Evolutionary conservation across 2,888 invertebrate species (phyloP).

Genomic region (Hetaerina titia): DNA sequence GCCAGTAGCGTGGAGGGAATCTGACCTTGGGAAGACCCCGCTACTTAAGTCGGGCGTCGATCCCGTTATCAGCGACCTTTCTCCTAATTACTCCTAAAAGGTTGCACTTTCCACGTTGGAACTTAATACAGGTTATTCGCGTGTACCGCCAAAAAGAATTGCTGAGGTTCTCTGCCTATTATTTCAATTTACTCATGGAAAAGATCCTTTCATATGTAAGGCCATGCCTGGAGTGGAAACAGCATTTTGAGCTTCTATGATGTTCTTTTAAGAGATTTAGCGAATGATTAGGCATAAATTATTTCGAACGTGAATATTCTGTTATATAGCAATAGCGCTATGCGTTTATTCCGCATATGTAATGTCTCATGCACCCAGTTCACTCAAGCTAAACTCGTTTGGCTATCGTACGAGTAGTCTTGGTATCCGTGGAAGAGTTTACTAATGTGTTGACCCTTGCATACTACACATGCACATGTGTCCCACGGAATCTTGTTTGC

Average conservation of each 20-base stretch:
- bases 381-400: no score
- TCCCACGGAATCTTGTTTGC: no score
- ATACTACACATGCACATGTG: no score
- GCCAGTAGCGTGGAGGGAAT: background rate
- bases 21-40: constrained; percentile 29
- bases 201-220: no score
- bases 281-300: background rate
- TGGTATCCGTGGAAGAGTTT: no score
- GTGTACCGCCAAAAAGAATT: background rate
- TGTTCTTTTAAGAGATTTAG: no score
- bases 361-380: no score
- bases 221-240: no score
- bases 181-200: background rate
- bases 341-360: background rate
- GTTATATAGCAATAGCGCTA: background rate
- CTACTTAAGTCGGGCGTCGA: constrained; percentile 28
- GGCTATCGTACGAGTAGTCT: no score
- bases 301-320: background rate
- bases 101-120: background rate
- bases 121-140: background rate
- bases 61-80: constrained; percentile 40
- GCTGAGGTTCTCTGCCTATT: background rate
- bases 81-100: background rate
- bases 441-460: no score
- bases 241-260: no score